Conservation (phyloP, 1,140 invertebrate genomes). For the Zophobas atratus region DNA sequence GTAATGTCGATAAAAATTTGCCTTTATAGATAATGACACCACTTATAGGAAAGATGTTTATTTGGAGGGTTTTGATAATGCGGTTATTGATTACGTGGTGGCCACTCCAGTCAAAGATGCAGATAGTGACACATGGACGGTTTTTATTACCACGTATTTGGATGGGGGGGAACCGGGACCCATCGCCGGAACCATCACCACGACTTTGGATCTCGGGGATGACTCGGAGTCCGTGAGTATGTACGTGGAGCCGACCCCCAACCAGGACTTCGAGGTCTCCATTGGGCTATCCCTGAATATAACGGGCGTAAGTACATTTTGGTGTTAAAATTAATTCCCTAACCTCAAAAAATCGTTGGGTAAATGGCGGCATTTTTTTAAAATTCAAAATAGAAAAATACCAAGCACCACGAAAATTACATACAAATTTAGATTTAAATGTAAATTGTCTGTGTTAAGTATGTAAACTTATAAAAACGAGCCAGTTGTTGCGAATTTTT, state of each 20-base stretch:
- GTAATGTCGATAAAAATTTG: conserved; percentile 68
- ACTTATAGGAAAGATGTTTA: conserved; percentile 72
- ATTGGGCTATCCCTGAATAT: too few relatives aligned
- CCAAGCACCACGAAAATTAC: too few relatives aligned
- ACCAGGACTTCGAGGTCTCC: not conserved
- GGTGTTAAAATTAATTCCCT: too few relatives aligned
- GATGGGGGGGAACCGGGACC: conserved; percentile 30
- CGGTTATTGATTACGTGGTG: conserved; percentile 70
- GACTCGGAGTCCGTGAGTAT: not conserved
- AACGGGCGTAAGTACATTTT: too few relatives aligned
- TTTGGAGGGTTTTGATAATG: conserved; percentile 69
- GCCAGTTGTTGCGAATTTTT: too few relatives aligned
- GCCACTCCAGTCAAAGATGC: conserved; percentile 58
- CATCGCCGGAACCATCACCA: not conserved
- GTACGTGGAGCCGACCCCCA: not conserved
- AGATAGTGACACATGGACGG: conserved; percentile 66
- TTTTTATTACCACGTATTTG: conserved; percentile 65
- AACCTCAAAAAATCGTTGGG: too few relatives aligned
- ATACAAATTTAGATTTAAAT: too few relatives aligned
- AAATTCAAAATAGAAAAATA: too few relatives aligned
- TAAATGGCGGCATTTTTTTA: too few relatives aligned
- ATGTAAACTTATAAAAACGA: too few relatives aligned
- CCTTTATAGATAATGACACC: not conserved
- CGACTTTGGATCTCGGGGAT: not conserved
- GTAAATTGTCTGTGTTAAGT: too few relatives aligned